phyloP scores from a whole-genome alignment of 1,140 invertebrate species.

The Bombus cullumanus region DNA sequence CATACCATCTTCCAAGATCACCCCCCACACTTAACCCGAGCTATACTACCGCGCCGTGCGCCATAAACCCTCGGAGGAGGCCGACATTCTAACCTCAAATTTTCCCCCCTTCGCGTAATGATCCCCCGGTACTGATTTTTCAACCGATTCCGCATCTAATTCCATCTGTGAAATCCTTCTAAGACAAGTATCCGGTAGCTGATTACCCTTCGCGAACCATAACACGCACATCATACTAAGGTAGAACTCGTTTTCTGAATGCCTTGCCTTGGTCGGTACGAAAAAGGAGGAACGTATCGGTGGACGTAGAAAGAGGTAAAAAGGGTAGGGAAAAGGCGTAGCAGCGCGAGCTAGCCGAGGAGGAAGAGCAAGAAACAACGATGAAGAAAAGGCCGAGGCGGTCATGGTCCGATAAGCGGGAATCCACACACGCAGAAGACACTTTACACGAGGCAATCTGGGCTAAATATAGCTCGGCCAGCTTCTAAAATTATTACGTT shows the following conservation, averaged over 20 bases:
- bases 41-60: not conserved
- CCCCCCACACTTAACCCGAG: not conserved
- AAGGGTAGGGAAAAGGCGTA: constrained; percentile 5
- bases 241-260: constrained; percentile 49
- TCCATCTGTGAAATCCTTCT: constrained; percentile 46
- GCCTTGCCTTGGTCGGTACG: constrained; percentile 3
- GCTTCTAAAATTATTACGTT: constrained; percentile 68
- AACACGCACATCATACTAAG: constrained; percentile 58
- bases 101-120: not conserved
- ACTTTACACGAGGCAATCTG: constrained; percentile 69
- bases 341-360: not conserved
- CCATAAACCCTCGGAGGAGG: not conserved
- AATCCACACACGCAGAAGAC: constrained; percentile 67
- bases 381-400: constrained; percentile 53
- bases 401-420: constrained; percentile 73
- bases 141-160: constrained; percentile 56
- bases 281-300: not conserved
- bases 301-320: not conserved
- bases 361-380: not conserved
- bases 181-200: constrained; percentile 65
- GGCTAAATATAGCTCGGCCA: constrained; percentile 73
- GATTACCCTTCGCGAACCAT: constrained; percentile 66
- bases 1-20: not conserved
- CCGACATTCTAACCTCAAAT: constrained; percentile 26
- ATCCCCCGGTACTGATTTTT: constrained; percentile 35